A percentile compares a stretch with the other conserved stretches of the same genome.
These are phyloP conservation scores for Gadus chalcogrammus DNA, from an alignment of 2,113 vertebrate genomes.

Conservation along the genomic window DNA sequence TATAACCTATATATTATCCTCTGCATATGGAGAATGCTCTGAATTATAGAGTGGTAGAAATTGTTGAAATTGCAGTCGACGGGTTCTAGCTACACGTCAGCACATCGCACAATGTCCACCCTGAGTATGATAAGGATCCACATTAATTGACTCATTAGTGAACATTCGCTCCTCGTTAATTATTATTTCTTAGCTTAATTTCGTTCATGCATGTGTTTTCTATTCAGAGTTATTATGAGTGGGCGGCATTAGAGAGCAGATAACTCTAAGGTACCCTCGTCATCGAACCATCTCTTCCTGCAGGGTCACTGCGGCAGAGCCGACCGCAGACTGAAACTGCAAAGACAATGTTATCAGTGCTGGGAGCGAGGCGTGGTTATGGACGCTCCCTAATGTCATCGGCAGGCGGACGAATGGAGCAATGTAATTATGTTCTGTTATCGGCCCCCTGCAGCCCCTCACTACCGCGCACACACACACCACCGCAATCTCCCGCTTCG, in stretches of 20 bases:
- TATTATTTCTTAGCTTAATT: no score
- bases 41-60: no score
- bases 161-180: no score
- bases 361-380: constrained; percentile 49
- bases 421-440: constrained; percentile 68
- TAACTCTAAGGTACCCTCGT: constrained; percentile 25
- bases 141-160: no score
- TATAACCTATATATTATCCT: no score
- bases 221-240: no score
- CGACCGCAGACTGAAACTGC: constrained; percentile 44
- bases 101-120: no score
- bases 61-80: no score
- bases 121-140: no score
- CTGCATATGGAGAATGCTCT: no score
- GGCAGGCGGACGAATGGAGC: constrained; percentile 60
- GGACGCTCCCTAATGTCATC: constrained; percentile 43
- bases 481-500: constrained; percentile 46
- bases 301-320: not conserved
- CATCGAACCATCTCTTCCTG: constrained; percentile 24
- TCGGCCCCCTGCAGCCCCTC: constrained; percentile 55
- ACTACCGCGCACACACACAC: constrained; percentile 2
- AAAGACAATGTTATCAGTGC: constrained; percentile 70
- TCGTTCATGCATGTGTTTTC: no score
- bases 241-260: not conserved
- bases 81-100: no score